phyloP scores from a whole-genome alignment of 2,113 vertebrate species.

The Chauna torquata region DNA sequence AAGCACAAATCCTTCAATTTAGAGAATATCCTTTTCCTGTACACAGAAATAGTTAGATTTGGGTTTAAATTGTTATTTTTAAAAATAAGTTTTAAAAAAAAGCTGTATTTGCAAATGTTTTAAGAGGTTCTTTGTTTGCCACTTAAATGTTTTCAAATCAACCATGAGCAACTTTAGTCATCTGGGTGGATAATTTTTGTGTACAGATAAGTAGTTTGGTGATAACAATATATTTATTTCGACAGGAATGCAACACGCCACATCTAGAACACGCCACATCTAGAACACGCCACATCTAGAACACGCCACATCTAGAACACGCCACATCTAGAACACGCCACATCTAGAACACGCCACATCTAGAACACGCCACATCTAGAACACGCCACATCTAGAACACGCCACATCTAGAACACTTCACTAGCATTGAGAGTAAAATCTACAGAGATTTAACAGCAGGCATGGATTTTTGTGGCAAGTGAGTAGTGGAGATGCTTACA shows the following conservation, averaged over 20 bases:
- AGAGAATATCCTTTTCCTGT: constrained; percentile 83
- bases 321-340: too few relatives aligned
- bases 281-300: too few relatives aligned
- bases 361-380: too few relatives aligned
- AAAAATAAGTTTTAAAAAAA: not conserved
- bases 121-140: not conserved
- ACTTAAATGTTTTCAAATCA: not conserved
- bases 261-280: too few relatives aligned
- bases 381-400: too few relatives aligned
- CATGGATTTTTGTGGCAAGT: not conserved
- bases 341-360: too few relatives aligned
- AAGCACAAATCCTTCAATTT: constrained; percentile 80
- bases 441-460: not conserved
- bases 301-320: too few relatives aligned
- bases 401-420: not conserved
- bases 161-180: not conserved
- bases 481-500: not conserved
- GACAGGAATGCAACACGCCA: not conserved
- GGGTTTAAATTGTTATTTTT: not conserved
- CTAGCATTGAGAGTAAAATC: not conserved
- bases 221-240: not conserved
- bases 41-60: not conserved
- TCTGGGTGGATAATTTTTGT: not conserved
- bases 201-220: not conserved
- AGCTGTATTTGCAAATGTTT: not conserved